These are phyloP conservation scores for Sycophila sp. DNA, from an alignment of 1,140 invertebrate species.

Conservation along the genomic window DNA sequence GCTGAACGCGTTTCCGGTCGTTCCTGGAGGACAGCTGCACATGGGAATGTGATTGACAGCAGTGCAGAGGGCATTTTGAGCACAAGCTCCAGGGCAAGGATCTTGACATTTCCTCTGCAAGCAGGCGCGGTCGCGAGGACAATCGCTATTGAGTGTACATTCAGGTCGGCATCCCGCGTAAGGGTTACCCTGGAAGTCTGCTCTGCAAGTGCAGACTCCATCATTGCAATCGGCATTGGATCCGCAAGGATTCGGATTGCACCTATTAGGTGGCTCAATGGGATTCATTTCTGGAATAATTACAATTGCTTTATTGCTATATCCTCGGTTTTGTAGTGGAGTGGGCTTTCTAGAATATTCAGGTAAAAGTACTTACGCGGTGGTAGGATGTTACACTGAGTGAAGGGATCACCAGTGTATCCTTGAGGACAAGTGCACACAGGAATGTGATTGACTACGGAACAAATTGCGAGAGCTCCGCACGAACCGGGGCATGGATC, in stretches of 20 bases:
- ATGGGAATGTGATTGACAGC: constrained; percentile 81
- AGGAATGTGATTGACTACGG: constrained; percentile 68
- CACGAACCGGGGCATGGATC: constrained; percentile 71
- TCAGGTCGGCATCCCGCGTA: constrained; percentile 73
- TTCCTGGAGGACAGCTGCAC: constrained; percentile 75
- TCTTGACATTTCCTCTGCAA: constrained; percentile 75
- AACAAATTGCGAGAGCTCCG: constrained; percentile 67
- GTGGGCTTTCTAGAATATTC: no score
- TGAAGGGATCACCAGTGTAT: constrained; percentile 68
- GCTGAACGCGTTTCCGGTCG: constrained; percentile 77
- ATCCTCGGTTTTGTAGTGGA: no score
- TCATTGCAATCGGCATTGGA: constrained; percentile 72
- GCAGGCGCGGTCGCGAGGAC: constrained; percentile 77
- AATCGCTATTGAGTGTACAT: constrained; percentile 79
- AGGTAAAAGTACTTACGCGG: constrained; percentile 58
- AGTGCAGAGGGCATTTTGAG: constrained; percentile 76
- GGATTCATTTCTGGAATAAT: constrained; percentile 51
- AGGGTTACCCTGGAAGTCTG: constrained; percentile 75
- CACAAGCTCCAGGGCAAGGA: constrained; percentile 78
- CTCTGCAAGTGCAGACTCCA: constrained; percentile 72
- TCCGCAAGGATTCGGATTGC: constrained; percentile 74
- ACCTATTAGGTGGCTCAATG: constrained; percentile 64
- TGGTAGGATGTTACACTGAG: constrained; percentile 56
- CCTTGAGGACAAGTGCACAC: constrained; percentile 69
- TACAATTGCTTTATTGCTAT: no score